Evolutionary conservation across 1,140 invertebrate species (phyloP).

Genomic region (Bombus vancouverensis): DNA sequence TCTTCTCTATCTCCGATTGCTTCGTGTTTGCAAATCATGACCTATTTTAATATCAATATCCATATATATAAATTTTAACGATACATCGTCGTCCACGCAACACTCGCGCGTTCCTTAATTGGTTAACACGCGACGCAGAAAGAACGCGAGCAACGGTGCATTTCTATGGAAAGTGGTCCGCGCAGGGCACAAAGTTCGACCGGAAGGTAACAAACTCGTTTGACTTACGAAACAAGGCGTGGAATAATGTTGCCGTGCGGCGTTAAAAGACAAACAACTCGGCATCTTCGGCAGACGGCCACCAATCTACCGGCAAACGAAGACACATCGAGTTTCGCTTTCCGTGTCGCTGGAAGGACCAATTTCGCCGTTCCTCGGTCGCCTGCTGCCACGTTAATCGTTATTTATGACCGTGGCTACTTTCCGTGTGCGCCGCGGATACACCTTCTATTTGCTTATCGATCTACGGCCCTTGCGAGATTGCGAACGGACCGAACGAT

Average conservation of each 20-base stretch:
- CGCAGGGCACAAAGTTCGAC: background rate
- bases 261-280: slow-evolving; percentile 60
- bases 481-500: slow-evolving; percentile 9
- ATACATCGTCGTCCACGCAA: no score
- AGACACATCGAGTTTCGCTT: slow-evolving; percentile 67
- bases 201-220: slow-evolving; percentile 18
- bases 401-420: slow-evolving; percentile 62
- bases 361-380: slow-evolving; percentile 65
- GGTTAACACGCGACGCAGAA: background rate
- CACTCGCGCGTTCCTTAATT: no score
- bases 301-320: slow-evolving; percentile 66
- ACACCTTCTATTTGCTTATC: slow-evolving; percentile 54
- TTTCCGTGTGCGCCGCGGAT: slow-evolving; percentile 3
- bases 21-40: no score
- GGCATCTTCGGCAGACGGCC: slow-evolving; percentile 53
- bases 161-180: background rate
- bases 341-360: slow-evolving; percentile 63
- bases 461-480: slow-evolving; percentile 33
- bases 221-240: slow-evolving; percentile 34
- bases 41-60: no score
- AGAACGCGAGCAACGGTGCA: background rate
- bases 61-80: no score
- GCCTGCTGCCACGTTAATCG: slow-evolving; percentile 66
- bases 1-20: no score
- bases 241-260: slow-evolving; percentile 24